phyloP scores from a whole-genome alignment of 1,140 invertebrate species.

The Chionoecetes opilio region DNA sequence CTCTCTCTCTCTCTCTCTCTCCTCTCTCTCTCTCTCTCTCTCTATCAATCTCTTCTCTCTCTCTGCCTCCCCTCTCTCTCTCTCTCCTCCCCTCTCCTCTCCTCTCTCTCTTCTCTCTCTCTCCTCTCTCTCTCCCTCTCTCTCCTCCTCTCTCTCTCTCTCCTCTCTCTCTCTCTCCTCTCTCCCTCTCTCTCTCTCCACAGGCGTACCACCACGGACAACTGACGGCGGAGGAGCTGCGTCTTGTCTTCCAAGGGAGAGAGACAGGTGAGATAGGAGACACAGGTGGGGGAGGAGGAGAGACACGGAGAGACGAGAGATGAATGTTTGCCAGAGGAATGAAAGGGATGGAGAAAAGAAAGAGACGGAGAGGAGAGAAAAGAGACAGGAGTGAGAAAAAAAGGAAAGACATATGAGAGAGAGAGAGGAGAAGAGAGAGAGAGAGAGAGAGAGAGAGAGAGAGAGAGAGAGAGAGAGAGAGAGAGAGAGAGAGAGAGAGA shows the following conservation, averaged over 20 bases:
- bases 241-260: conserved; percentile 33
- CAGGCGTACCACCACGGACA: background rate
- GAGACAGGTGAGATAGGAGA: conserved; percentile 31
- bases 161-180: background rate
- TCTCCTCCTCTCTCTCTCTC: background rate
- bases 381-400: background rate
- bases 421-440: background rate
- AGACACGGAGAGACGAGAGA: no score
- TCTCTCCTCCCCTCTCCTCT: background rate
- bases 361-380: background rate
- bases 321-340: no score
- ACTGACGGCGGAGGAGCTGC: conserved; percentile 50
- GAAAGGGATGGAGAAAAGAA: background rate
- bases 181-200: background rate
- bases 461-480: no score
- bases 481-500: background rate
- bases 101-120: background rate
- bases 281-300: background rate
- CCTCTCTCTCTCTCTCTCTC: no score
- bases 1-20: no score
- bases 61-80: no score
- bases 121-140: background rate
- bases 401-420: background rate
- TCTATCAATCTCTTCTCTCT: no score
- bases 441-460: background rate